These are phyloP conservation scores for Omphaloscelis lunosa DNA, from an alignment of 2,888 invertebrate genomes.

Conservation along the genomic window DNA sequence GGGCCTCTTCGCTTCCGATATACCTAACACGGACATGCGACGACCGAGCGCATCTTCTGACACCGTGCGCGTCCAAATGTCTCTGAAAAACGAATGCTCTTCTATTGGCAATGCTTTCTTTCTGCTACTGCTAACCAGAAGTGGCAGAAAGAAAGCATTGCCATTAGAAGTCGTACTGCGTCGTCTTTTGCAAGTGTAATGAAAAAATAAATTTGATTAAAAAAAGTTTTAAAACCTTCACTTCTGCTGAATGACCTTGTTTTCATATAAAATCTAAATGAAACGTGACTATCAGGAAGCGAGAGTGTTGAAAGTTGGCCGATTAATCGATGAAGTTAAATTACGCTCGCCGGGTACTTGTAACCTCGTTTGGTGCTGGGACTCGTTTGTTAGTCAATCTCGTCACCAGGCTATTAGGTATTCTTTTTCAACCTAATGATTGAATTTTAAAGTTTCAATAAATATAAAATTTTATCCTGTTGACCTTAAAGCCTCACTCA, in stretches of 20 bases:
- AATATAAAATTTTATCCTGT: neutral
- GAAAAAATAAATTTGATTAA: neutral
- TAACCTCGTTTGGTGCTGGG: neutral
- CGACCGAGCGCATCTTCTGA: slow-evolving; percentile 88
- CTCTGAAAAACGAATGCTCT: slow-evolving; percentile 81
- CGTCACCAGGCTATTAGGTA: neutral
- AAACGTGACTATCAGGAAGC: neutral
- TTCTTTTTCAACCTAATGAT: neutral
- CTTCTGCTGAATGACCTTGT: neutral
- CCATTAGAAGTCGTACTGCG: too few relatives aligned
- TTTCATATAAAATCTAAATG: neutral
- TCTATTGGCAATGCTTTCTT: neutral
- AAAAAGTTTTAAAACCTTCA: neutral
- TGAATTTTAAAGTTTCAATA: slow-evolving; percentile 43
- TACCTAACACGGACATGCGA: slow-evolving; percentile 93
- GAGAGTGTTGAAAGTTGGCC: neutral
- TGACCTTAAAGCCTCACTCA: neutral
- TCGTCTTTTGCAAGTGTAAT: neutral
- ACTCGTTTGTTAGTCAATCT: neutral
- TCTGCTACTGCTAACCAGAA: neutral
- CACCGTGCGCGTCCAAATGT: slow-evolving; percentile 92
- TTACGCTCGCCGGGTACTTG: neutral
- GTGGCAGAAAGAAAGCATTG: too few relatives aligned
- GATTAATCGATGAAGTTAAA: neutral
- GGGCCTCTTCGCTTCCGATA: slow-evolving; percentile 92